Conservation (phyloP, 2,113 vertebrate genomes). For the Rhadina sibilatrix region DNA sequence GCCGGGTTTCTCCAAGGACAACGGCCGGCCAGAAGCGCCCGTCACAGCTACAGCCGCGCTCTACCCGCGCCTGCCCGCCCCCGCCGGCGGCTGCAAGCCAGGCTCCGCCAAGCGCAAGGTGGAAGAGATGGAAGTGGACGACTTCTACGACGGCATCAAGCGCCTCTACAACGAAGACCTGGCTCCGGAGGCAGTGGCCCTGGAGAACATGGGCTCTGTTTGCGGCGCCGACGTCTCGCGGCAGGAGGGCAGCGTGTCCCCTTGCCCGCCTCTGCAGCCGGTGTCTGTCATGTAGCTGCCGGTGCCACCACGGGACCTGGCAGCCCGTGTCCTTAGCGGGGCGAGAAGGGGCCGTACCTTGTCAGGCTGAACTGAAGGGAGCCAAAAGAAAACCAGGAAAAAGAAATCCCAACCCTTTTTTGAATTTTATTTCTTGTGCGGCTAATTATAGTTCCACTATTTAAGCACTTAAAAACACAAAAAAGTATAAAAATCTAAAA, state of each 20-base stretch:
- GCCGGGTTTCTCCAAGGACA: conserved; percentile 75
- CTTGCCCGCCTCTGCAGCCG: conserved; percentile 91
- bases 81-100: conserved; percentile 74
- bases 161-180: conserved; percentile 93
- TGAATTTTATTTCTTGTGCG: conserved; percentile 56
- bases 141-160: conserved; percentile 95
- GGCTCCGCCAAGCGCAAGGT: conserved; percentile 93
- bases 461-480: conserved; percentile 77
- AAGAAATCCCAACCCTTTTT: conserved; percentile 14
- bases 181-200: conserved; percentile 70
- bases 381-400: conserved; percentile 53
- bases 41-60: conserved; percentile 65
- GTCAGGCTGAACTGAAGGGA: conserved; percentile 79
- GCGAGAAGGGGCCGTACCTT: conserved; percentile 58
- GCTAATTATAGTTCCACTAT: conserved; percentile 77
- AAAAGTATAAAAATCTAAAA: conserved; percentile 70
- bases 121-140: conserved; percentile 96
- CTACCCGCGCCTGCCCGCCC: conserved; percentile 70
- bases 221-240: conserved; percentile 71
- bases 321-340: not conserved
- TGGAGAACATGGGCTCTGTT: conserved; percentile 66
- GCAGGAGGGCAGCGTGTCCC: conserved; percentile 81
- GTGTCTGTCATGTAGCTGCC: conserved; percentile 81
- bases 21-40: conserved; percentile 75
- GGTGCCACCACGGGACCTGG: not conserved